Base-by-base conservation (phyloP, 2,888 invertebrate species). In the Neuroscelio doddi region DNA sequence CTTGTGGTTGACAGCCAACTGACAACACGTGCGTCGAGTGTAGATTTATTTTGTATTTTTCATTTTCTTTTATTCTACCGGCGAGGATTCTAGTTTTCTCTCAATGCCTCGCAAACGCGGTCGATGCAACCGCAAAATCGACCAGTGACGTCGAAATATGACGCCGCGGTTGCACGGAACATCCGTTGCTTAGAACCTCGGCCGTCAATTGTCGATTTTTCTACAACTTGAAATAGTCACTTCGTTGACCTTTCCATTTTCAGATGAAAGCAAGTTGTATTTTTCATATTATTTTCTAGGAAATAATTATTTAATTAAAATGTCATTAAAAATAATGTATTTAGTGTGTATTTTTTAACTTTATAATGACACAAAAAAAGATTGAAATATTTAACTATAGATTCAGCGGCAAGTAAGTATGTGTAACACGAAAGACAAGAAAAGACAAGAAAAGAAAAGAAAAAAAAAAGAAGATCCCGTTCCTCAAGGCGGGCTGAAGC, bases 401-500 rank as follows among this genome's bases (percentile, higher is more conserved):
- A n/a, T n/a, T n/a, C n/a, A n/a, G n/a, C n/a, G n/a, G n/a, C n/a
- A n/a, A n/a, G n/a, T n/a, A n/a, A n/a, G n/a, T n/a, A n/a, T n/a
- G n/a, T n/a, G n/a, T n/a, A n/a, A n/a, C n/a, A n/a, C n/a, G n/a
- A n/a, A n/a, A n/a, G n/a, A n/a, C n/a, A n/a, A n/a, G n/a, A n/a
- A n/a, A n/a, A n/a, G n/a, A n/a, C n/a, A n/a, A n/a, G n/a, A n/a
- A n/a, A n/a, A n/a, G n/a, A 21, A 21, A 21, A 5, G 21, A 21
- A 21, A 21, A 21, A 21, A 21, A 21, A 21, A 64, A 49, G 70
- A 49, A 72, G 70, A 73, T 82, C 74, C 81, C 78, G 80, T 81
- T 80, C 59, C 65, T 69, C 63, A 73, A 72, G 78, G 76, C 78
- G 80, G 73, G 79, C 74, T 72, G 73, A 77, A 77, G 59, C 71